These are phyloP conservation scores for Proisotoma minuta DNA, from an alignment of 2,888 invertebrate species.

Conservation along the genomic window DNA sequence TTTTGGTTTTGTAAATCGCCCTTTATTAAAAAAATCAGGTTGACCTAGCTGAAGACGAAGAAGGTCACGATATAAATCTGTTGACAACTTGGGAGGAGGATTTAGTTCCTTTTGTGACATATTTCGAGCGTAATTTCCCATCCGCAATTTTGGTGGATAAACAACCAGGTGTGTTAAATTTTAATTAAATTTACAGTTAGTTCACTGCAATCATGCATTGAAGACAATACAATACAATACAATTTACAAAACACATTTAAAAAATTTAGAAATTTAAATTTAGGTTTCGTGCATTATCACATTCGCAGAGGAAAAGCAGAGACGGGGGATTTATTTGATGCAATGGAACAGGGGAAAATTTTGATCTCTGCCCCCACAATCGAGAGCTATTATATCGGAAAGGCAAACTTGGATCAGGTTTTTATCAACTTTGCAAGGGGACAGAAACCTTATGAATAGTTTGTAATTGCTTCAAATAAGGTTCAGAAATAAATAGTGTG, in stretches of 20 bases:
- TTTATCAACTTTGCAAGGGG: constrained; percentile 27
- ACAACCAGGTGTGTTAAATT: too few species aligned
- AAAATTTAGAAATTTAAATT: too few species aligned
- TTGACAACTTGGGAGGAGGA: constrained; percentile 31
- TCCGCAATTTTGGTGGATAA: constrained; percentile 25
- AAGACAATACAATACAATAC: too few species aligned
- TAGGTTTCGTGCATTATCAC: constrained; percentile 30
- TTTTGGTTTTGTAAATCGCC: too few species aligned
- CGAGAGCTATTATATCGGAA: constrained; percentile 25
- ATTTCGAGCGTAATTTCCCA: constrained; percentile 24
- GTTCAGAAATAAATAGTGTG: too few species aligned
- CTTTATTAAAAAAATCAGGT: too few species aligned
- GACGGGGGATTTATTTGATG: constrained; percentile 17
- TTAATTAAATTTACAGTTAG: too few species aligned
- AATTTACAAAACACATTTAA: too few species aligned
- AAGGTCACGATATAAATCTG: constrained; percentile 5
- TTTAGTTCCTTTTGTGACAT: constrained; percentile 21
- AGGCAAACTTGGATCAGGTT: constrained; percentile 29
- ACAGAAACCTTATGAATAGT: too few species aligned
- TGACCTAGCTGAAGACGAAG: too few species aligned
- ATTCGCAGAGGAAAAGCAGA: neutral
- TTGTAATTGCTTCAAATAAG: too few species aligned
- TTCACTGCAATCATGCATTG: too few species aligned
- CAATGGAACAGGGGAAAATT: constrained; percentile 28
- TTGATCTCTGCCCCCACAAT: constrained; percentile 15